Evolutionary conservation across 2,113 vertebrate genomes (phyloP), one percentile per base, ranked within the genome.

Genomic region (Arothron firmamentum): DNA sequence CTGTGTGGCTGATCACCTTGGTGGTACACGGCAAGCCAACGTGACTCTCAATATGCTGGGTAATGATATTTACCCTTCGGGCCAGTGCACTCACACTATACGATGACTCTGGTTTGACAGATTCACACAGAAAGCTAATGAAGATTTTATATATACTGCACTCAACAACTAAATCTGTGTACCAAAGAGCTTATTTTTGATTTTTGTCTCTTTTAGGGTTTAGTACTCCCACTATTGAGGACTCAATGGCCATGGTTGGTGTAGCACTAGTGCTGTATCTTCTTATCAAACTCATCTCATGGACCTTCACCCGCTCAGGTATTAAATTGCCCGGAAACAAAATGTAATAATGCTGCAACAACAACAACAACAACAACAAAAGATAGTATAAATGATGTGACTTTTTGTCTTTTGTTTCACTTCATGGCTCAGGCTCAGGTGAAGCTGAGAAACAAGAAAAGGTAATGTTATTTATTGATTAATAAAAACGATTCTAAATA

Each of bases 161-260:
- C 8, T 38, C 34, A 38, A 12, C 10, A 38, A 38, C 34, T 10
- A 12, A 38, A 38, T 38, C 9, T 38, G 10, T 38, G 34, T 18
- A 1, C 38, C 43, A 21, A 0, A 0, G 42, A 31, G n/a, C 52
- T 18, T n/a, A 11, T n/a, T 3, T 20, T n/a, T 46, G 14, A 49
- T 2, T 59, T 49, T 28, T 56, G 31, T 0, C 51, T 25, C 38
- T 2, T 10, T 19, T 76, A 92, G 91, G 87, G 41, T 87, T 90
- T 67, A 86, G 80, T 16, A 46, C 76, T 59, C 91, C 89, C 0
- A 84, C 90, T 42, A 85, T 92, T 3, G 90, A 92, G 51, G 91
- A 92, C 79, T 91, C 91, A 0, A 92, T 92, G 90, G 89, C 87
- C 0, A 91, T 92, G 90, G 88, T 92, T 1, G 90, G 87, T 1